Conservation (phyloP, 2,113 vertebrate species). For the Psophia crepitans region DNA sequence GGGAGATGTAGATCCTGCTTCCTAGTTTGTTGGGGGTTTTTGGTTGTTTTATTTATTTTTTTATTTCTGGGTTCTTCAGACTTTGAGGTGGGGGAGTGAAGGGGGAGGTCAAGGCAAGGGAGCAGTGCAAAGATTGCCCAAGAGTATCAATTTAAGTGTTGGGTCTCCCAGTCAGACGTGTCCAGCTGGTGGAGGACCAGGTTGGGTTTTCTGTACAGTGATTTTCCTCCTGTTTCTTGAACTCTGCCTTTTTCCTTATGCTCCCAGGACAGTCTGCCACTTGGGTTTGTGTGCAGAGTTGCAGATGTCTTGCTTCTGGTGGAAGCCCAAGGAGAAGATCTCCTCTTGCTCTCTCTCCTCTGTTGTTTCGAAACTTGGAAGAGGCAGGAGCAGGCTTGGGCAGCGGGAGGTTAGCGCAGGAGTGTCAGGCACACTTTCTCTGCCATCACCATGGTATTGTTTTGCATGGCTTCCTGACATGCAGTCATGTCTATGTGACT, state of each 20-base stretch:
- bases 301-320: not conserved
- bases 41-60: not conserved
- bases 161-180: not conserved
- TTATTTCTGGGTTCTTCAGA: not conserved
- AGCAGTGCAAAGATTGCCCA: not conserved
- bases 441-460: not conserved
- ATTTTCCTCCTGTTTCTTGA: not conserved
- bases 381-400: not conserved
- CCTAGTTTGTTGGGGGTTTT: not conserved
- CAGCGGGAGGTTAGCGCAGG: not conserved
- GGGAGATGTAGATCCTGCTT: not conserved
- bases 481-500: not conserved
- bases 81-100: not conserved
- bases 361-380: not conserved
- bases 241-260: not conserved
- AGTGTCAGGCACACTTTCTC: not conserved
- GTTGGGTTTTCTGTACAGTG: not conserved
- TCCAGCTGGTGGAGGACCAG: not conserved
- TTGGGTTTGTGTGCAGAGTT: not conserved
- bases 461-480: not conserved
- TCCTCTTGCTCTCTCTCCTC: not conserved
- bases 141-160: rapidly evolving
- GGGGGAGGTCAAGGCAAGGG: not conserved
- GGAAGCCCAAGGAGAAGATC: not conserved
- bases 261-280: not conserved